These are phyloP conservation scores for Donacobius atricapilla DNA, from an alignment of 2,113 vertebrate species.

Conservation along the genomic window DNA sequence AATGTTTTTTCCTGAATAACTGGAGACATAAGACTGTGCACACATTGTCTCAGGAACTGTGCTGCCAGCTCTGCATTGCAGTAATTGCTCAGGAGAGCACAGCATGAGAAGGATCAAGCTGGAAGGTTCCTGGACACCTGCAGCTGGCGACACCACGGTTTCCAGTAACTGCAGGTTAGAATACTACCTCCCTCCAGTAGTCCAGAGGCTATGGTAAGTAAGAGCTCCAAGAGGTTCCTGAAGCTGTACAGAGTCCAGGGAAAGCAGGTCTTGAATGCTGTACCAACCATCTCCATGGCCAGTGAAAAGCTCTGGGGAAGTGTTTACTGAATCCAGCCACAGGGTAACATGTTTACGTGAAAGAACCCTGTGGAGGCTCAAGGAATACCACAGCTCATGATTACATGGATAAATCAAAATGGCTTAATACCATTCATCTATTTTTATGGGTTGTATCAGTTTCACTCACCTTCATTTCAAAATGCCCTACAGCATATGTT, in stretches of 20 bases:
- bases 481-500: background rate
- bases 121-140: background rate
- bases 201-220: background rate
- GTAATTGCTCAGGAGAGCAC: background rate
- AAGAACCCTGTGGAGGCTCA: background rate
- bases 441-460: conserved; percentile 42
- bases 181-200: background rate
- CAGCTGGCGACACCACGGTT: background rate
- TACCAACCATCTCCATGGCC: background rate
- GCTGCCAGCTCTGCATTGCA: background rate
- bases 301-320: background rate
- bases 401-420: conserved; percentile 11
- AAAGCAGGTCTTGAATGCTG: background rate
- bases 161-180: background rate
- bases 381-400: background rate
- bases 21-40: background rate
- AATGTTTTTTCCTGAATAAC: background rate
- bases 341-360: background rate
- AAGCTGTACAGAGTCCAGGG: background rate
- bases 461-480: conserved; percentile 27
- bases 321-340: background rate
- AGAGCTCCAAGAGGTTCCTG: background rate
- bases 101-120: background rate
- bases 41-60: background rate
- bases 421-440: conserved; percentile 26